phyloP scores from a whole-genome alignment of 2,797 vertebrate genomes.

The Onychomys arenicola region DNA sequence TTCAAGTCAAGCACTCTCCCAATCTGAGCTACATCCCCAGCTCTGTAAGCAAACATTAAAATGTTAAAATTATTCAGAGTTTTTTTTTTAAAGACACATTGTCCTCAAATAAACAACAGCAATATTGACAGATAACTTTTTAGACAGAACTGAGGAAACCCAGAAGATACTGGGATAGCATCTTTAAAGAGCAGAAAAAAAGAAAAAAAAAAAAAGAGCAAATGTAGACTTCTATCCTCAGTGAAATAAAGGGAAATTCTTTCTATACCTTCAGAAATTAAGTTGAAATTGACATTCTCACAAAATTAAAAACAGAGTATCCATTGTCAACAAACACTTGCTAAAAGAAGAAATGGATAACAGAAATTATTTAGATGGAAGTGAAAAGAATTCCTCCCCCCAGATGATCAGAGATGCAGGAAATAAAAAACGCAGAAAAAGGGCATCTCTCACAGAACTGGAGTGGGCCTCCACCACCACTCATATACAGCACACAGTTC shows the following conservation, averaged over 20 bases:
- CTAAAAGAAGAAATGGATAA: conserved; percentile 41
- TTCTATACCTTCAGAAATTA: conserved; percentile 31
- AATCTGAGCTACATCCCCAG: not conserved
- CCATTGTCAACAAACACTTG: not conserved
- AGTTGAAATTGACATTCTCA: conserved; percentile 35
- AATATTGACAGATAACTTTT: conserved; percentile 47
- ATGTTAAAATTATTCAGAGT: conserved; percentile 37
- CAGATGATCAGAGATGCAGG: conserved; percentile 1
- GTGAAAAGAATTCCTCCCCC: conserved; percentile 25
- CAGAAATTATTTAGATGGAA: conserved; percentile 45
- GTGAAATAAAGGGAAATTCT: not conserved
- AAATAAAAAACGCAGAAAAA: not conserved
- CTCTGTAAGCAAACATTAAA: not conserved
- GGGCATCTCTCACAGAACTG: not conserved
- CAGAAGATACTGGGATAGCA: not conserved
- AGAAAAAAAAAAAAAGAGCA: not conserved
- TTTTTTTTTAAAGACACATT: not conserved
- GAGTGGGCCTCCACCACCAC: not conserved
- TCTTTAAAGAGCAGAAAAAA: conserved; percentile 1
- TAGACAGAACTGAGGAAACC: conserved; percentile 35
- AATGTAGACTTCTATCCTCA: conserved; percentile 46
- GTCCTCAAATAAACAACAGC: conserved; percentile 45
- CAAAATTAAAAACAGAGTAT: conserved; percentile 45
- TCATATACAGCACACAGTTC: not conserved
- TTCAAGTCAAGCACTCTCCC: no score